Evolutionary conservation across 2,888 invertebrate genomes (phyloP).

Genomic region (Agriopis marginaria): DNA sequence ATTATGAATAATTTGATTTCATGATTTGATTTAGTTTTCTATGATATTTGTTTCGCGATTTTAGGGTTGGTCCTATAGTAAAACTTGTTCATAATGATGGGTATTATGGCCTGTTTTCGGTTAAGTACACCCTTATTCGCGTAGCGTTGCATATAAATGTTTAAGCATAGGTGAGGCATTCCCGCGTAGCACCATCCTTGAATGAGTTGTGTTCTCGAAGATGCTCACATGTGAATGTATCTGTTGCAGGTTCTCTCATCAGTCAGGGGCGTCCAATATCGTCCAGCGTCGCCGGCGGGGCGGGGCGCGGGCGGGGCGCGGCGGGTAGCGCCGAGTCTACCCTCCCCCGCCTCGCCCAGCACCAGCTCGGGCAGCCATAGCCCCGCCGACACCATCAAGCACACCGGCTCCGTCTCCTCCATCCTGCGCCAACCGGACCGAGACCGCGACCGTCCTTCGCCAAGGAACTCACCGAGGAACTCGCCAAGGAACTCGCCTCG

Average conservation of each 20-base stretch:
- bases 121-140: too few species aligned
- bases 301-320: constrained; percentile 81
- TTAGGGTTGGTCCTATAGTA: too few species aligned
- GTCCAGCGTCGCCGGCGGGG: constrained; percentile 90
- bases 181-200: background rate
- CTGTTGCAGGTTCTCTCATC: constrained; percentile 74
- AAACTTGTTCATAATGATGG: too few species aligned
- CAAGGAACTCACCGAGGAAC: constrained; percentile 57
- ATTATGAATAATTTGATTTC: too few species aligned
- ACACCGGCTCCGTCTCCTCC: constrained; percentile 83
- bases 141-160: too few species aligned
- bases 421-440: constrained; percentile 78
- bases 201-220: background rate
- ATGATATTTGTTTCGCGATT: too few species aligned
- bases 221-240: background rate
- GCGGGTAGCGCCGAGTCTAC: constrained; percentile 52
- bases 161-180: background rate
- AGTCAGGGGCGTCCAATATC: constrained; percentile 90
- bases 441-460: constrained; percentile 69
- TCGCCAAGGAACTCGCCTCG: constrained; percentile 76
- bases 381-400: constrained; percentile 92
- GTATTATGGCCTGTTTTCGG: too few species aligned
- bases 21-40: too few species aligned
- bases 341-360: constrained; percentile 95
- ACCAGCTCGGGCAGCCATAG: constrained; percentile 94